These are phyloP conservation scores for Prionchulus punctatus DNA, from an alignment of 2,888 invertebrate species.

Conservation along the genomic window DNA sequence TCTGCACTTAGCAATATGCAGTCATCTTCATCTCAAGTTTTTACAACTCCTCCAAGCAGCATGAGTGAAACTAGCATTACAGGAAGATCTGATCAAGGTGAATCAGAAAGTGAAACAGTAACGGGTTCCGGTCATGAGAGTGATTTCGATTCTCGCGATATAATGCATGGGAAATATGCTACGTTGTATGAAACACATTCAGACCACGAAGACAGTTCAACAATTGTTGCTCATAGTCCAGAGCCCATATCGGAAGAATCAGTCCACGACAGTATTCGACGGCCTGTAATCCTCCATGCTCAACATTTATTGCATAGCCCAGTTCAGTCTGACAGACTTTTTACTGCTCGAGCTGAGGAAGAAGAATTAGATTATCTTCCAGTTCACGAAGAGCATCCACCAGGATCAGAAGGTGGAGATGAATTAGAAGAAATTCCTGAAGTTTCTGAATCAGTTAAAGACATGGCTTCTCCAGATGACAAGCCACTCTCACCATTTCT, in stretches of 20 bases:
- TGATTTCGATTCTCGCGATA: not conserved
- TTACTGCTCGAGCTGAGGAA: slow-evolving; percentile 17
- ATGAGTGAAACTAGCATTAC: slow-evolving; percentile 1
- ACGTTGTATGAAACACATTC: not conserved
- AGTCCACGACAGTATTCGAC: not conserved
- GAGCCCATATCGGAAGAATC: not conserved
- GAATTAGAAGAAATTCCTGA: slow-evolving; percentile 12
- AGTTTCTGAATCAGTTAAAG: slow-evolving; percentile 11
- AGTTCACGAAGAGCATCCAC: slow-evolving; percentile 13
- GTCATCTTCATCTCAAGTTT: slow-evolving; percentile 7
- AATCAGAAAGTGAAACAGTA: not conserved
- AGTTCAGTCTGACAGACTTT: slow-evolving; percentile 21
- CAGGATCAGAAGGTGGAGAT: slow-evolving; percentile 4
- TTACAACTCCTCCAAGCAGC: not conserved
- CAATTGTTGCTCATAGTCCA: not conserved
- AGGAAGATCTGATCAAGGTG: not conserved
- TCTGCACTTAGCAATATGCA: not conserved
- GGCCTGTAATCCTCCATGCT: not conserved
- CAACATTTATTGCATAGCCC: slow-evolving; percentile 12
- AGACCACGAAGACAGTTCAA: not conserved
- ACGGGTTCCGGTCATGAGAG: not conserved
- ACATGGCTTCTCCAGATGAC: slow-evolving; percentile 17
- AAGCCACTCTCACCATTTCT: not conserved
- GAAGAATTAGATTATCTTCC: slow-evolving; percentile 9
- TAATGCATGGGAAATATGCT: not conserved